Evolutionary conservation across 2,888 invertebrate genomes (phyloP).

Genomic region (Argynnis bischoffii): DNA sequence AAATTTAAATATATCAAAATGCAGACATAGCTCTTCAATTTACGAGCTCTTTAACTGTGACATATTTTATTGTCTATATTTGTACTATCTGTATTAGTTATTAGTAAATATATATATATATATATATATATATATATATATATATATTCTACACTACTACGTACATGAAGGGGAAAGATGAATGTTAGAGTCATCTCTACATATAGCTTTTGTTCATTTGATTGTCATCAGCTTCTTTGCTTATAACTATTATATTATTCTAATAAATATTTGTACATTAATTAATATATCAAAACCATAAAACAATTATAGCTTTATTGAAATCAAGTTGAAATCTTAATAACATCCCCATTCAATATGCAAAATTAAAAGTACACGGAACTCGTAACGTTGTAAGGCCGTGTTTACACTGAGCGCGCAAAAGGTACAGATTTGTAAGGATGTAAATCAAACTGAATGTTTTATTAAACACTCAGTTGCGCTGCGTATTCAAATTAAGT

Average conservation of each 20-base stretch:
- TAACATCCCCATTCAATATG: slow-evolving; percentile 52
- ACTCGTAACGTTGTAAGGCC: slow-evolving; percentile 54
- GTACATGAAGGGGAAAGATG: not conserved
- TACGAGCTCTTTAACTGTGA: too few relatives aligned
- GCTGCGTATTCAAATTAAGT: slow-evolving; percentile 81
- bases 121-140: too few relatives aligned
- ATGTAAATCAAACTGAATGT: slow-evolving; percentile 81
- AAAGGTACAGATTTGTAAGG: slow-evolving; percentile 77
- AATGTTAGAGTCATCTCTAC: not conserved
- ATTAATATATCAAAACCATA: not conserved
- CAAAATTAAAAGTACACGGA: slow-evolving; percentile 51
- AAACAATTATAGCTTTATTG: slow-evolving; percentile 1
- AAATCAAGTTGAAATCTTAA: slow-evolving; percentile 34
- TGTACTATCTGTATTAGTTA: too few relatives aligned
- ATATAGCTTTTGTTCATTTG: not conserved
- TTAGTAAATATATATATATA: too few relatives aligned
- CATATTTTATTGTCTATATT: too few relatives aligned
- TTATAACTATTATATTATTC: too few relatives aligned
- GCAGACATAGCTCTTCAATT: too few relatives aligned
- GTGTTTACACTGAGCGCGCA: slow-evolving; percentile 74
- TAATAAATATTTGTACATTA: too few relatives aligned
- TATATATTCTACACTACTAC: too few relatives aligned
- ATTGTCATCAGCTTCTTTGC: too few relatives aligned
- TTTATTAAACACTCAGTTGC: slow-evolving; percentile 79
- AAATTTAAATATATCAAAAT: too few relatives aligned